phyloP scores from a whole-genome alignment of 2,888 invertebrate species.

The Dryobotodes eremita region DNA sequence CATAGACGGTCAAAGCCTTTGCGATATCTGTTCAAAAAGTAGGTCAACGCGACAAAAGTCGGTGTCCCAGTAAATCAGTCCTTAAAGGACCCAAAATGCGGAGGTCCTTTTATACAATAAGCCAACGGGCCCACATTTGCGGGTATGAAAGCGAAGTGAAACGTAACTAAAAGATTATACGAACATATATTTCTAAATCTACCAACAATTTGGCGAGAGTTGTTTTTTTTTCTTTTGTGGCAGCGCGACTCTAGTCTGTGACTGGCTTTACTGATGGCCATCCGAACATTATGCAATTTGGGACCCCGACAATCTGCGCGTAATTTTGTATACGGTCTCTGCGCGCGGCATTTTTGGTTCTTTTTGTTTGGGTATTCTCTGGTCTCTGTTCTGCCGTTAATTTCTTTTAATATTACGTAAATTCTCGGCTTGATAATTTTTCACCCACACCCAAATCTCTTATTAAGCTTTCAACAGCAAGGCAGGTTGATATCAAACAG shows the following conservation, averaged over 20 bases:
- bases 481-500: background rate
- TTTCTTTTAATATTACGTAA: background rate
- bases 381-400: background rate
- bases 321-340: slow-evolving; percentile 33
- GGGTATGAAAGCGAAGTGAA: slow-evolving; percentile 71
- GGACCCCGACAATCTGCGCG: slow-evolving; percentile 27
- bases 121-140: slow-evolving; percentile 72
- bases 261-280: slow-evolving; percentile 41
- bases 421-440: background rate
- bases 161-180: slow-evolving; percentile 76
- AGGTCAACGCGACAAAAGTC: slow-evolving; percentile 75
- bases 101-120: slow-evolving; percentile 72
- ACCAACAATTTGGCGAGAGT: slow-evolving; percentile 65
- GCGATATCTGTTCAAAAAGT: slow-evolving; percentile 69
- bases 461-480: background rate
- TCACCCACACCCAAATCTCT: background rate
- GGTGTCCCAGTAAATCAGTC: slow-evolving; percentile 72
- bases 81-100: slow-evolving; percentile 74
- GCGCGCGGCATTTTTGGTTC: slow-evolving; percentile 18
- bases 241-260: slow-evolving; percentile 48
- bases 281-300: slow-evolving; percentile 49
- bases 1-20: slow-evolving; percentile 50
- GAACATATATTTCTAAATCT: slow-evolving; percentile 76
- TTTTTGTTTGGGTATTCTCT: slow-evolving; percentile 25
- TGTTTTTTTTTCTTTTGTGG: slow-evolving; percentile 66